Evolutionary conservation across 1,140 invertebrate genomes (phyloP).

Genomic region (Brachionus paranguensis): DNA sequence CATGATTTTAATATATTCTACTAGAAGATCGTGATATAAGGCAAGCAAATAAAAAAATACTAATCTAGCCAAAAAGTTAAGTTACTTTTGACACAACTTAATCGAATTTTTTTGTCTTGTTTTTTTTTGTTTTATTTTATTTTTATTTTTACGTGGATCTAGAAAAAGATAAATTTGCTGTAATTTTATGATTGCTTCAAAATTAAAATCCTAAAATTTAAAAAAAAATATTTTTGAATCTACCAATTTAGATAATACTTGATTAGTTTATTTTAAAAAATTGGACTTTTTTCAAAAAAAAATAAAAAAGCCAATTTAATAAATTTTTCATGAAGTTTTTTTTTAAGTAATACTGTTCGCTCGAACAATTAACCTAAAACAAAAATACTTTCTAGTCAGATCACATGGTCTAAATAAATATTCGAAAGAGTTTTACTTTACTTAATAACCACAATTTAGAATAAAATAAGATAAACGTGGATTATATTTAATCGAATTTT

Average conservation of each 20-base stretch:
- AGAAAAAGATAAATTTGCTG: too few relatives aligned
- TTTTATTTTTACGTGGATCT: too few relatives aligned
- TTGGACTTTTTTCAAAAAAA: too few relatives aligned
- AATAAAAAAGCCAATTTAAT: neutral
- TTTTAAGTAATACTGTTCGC: neutral
- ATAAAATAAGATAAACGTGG: neutral
- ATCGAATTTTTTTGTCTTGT: neutral
- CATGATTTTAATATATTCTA: neutral
- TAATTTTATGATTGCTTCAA: too few relatives aligned
- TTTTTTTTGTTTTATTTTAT: neutral
- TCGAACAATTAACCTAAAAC: neutral
- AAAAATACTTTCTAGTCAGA: neutral
- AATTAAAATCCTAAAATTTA: too few relatives aligned
- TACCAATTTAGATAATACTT: too few relatives aligned
- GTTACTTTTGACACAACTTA: neutral
- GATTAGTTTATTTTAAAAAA: too few relatives aligned
- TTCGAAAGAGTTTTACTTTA: neutral
- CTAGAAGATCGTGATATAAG: neutral
- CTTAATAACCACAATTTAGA: too few relatives aligned
- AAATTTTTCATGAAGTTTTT: neutral
- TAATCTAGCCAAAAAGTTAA: neutral
- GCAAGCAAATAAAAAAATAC: neutral
- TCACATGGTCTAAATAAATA: neutral
- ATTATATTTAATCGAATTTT: neutral
- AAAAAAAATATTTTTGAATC: too few relatives aligned